Evolutionary conservation across 2,797 vertebrate species (phyloP).

Genomic region (Anguilla obscura): DNA sequence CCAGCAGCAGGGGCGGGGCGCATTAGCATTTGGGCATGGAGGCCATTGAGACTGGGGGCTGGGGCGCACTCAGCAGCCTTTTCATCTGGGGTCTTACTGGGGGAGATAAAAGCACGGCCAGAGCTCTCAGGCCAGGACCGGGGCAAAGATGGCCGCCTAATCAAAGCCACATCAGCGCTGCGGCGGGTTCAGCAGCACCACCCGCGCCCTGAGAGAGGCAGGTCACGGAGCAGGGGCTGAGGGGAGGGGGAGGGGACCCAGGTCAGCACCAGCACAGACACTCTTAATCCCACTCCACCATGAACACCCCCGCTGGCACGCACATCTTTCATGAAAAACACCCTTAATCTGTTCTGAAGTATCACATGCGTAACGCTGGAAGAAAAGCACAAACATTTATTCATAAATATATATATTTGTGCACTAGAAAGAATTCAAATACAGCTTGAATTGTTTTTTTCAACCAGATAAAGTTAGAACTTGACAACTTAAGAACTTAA

Average conservation of each 20-base stretch:
- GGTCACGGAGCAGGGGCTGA: conserved; percentile 52
- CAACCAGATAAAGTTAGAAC: background rate
- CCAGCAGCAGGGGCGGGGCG: conserved; percentile 42
- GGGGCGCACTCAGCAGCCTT: conserved; percentile 46
- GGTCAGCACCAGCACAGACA: conserved; percentile 44
- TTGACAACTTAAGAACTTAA: background rate
- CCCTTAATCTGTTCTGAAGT: background rate
- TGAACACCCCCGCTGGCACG: background rate
- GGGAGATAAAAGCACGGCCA: conserved; percentile 30
- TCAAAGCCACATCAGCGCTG: conserved; percentile 37
- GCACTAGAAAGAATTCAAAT: background rate
- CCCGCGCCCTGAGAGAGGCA: conserved; percentile 19
- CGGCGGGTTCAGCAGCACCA: conserved; percentile 19
- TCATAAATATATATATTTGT: too few relatives aligned
- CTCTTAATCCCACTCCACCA: conserved; percentile 22
- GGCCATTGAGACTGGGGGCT: conserved; percentile 35
- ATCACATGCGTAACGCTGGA: background rate
- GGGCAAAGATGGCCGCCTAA: conserved; percentile 17
- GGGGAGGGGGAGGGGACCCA: conserved; percentile 31
- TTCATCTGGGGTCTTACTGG: conserved; percentile 49
- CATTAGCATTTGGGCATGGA: conserved; percentile 55
- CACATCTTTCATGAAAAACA: background rate
- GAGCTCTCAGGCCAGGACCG: conserved; percentile 11
- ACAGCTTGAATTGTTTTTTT: background rate
- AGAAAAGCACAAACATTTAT: background rate